A percentile compares a stretch with the other conserved stretches of the same genome.
These are phyloP conservation scores for Pungitius pungitius DNA, from an alignment of 2,113 vertebrate species.

Conservation along the genomic window DNA sequence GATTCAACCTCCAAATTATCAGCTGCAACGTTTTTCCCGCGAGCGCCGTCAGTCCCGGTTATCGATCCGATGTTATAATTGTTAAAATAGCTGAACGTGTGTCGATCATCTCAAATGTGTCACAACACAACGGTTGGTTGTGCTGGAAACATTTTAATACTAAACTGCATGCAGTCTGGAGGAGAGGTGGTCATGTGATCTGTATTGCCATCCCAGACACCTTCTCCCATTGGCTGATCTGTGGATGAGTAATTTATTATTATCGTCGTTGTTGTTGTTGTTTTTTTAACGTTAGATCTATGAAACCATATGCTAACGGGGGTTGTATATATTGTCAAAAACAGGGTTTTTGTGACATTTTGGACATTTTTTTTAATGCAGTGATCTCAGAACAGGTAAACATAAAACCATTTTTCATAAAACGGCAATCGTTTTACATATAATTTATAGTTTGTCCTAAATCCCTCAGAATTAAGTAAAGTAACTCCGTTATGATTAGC, in stretches of 20 bases:
- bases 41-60: conserved; percentile 53
- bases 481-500: background rate
- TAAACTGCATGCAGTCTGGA: conserved; percentile 75
- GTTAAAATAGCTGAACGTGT: conserved; percentile 27
- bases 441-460: background rate
- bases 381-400: background rate
- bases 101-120: conserved; percentile 51
- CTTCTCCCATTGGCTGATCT: conserved; percentile 56
- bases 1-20: conserved; percentile 46
- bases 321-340: background rate
- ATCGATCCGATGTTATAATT: background rate
- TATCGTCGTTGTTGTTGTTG: conserved; percentile 1
- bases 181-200: conserved; percentile 71
- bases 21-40: conserved; percentile 53
- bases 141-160: conserved; percentile 77
- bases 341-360: background rate
- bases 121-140: conserved; percentile 54
- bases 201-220: conserved; percentile 49
- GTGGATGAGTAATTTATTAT: conserved; percentile 18
- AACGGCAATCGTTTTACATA: background rate
- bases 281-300: background rate
- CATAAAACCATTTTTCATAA: background rate
- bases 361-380: background rate
- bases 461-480: background rate
- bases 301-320: background rate